phyloP scores from a whole-genome alignment of 1,140 invertebrate species.

The Conopomorpha cramerella region DNA sequence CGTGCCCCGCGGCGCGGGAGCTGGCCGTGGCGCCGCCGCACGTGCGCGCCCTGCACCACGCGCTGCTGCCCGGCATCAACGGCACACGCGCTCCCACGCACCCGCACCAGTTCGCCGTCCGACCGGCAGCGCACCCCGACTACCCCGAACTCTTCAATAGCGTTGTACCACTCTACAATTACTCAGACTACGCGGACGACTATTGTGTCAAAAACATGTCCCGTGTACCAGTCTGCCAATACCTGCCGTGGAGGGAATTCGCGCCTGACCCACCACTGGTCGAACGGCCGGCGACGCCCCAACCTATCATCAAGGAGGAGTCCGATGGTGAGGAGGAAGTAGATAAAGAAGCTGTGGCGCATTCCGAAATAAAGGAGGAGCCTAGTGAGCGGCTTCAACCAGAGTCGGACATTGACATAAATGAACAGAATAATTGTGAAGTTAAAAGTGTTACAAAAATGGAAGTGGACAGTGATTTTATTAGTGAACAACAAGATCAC shows the following conservation, averaged over 20 bases:
- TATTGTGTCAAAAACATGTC: constrained; percentile 43
- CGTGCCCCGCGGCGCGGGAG: constrained; percentile 16
- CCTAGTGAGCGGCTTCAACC: constrained; percentile 30
- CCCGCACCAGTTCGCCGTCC: constrained; percentile 32
- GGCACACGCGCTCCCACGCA: constrained; percentile 28
- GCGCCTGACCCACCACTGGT: constrained; percentile 24
- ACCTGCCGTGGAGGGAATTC: constrained; percentile 31
- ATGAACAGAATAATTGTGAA: neutral
- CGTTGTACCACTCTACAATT: constrained; percentile 52
- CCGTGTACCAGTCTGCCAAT: constrained; percentile 25
- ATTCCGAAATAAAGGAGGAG: constrained; percentile 15
- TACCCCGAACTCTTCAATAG: constrained; percentile 32
- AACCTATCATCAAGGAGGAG: neutral
- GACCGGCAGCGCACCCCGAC: constrained; percentile 24
- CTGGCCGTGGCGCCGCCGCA: constrained; percentile 16
- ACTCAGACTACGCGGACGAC: constrained; percentile 52
- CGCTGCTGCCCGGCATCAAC: constrained; percentile 34
- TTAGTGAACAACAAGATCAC: constrained; percentile 19
- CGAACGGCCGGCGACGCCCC: constrained; percentile 20
- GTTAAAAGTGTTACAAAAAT: neutral
- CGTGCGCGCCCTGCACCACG: constrained; percentile 32
- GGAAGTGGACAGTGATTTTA: constrained; percentile 11
- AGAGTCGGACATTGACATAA: constrained; percentile 14
- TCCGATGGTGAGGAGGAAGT: neutral
- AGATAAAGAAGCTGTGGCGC: constrained; percentile 14